Evolutionary conservation across 2,113 vertebrate genomes (phyloP).

Genomic region (Quiscalus mexicanus): DNA sequence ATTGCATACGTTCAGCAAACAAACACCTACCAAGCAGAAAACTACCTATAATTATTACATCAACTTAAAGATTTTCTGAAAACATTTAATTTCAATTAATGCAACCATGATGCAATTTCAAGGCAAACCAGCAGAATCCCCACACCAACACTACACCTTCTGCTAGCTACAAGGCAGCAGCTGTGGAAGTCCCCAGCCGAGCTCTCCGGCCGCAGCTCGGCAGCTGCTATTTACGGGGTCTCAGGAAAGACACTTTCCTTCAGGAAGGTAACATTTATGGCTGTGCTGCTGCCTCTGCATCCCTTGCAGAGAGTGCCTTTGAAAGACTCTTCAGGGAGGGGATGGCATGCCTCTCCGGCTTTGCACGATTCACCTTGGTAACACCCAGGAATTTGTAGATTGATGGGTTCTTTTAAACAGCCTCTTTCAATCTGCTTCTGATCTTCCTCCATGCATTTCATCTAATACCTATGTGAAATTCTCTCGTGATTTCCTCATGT

Average conservation of each 20-base stretch:
- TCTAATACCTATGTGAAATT: background rate
- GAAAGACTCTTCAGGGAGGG: background rate
- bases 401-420: background rate
- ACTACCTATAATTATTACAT: background rate
- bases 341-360: background rate
- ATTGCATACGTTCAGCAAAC: background rate
- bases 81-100: background rate
- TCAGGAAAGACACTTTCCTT: background rate
- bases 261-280: background rate
- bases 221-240: background rate
- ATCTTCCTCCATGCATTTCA: background rate
- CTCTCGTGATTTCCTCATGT: background rate
- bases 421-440: background rate
- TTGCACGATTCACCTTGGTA: background rate
- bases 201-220: fast-evolving
- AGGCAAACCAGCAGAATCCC: background rate
- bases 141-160: background rate
- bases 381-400: background rate
- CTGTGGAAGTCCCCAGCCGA: fast-evolving
- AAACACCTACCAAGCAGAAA: background rate
- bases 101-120: background rate
- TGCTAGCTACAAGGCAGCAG: background rate
- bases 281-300: background rate
- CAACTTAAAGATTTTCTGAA: background rate
- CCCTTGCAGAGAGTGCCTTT: background rate